Percentiles rank a stretch among this genome's conserved stretches.
Conservation (phyloP, 2,888 invertebrate species). For the Reticulitermes lucifugus region DNA sequence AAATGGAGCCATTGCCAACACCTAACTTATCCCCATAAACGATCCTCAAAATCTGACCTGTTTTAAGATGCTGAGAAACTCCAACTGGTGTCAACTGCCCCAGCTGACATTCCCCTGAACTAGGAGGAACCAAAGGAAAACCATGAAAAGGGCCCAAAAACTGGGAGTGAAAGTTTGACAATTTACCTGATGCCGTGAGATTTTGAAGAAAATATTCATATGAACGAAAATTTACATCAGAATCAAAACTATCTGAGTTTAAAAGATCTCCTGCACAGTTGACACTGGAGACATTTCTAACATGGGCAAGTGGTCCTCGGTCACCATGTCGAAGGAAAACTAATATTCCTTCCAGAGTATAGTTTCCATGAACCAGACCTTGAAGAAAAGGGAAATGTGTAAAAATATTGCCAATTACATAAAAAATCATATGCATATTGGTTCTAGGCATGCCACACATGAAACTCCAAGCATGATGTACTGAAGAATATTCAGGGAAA, state of each 20-base stretch:
- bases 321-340: conserved; percentile 90
- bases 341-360: conserved; percentile 77
- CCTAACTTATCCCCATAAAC: conserved; percentile 68
- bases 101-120: conserved; percentile 78
- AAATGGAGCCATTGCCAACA: conserved; percentile 63
- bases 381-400: conserved; percentile 49
- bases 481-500: no score
- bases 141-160: conserved; percentile 85
- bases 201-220: conserved; percentile 53
- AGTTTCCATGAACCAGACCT: conserved; percentile 69
- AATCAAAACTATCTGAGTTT: conserved; percentile 52
- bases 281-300: conserved; percentile 80
- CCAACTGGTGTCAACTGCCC: conserved; percentile 82
- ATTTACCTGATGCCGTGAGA: conserved; percentile 46
- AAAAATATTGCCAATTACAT: neutral
- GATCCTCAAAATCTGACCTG: conserved; percentile 76
- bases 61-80: conserved; percentile 82
- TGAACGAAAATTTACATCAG: conserved; percentile 50
- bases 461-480: no score
- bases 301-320: conserved; percentile 86
- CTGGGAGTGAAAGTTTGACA: conserved; percentile 66
- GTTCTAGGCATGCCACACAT: no score
- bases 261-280: conserved; percentile 76
- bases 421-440: no score
- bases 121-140: conserved; percentile 80